A percentile compares a stretch with the other conserved stretches of the same genome.
Conservation (phyloP, 2,113 vertebrate genomes). For the Maccullochella peelii region DNA sequence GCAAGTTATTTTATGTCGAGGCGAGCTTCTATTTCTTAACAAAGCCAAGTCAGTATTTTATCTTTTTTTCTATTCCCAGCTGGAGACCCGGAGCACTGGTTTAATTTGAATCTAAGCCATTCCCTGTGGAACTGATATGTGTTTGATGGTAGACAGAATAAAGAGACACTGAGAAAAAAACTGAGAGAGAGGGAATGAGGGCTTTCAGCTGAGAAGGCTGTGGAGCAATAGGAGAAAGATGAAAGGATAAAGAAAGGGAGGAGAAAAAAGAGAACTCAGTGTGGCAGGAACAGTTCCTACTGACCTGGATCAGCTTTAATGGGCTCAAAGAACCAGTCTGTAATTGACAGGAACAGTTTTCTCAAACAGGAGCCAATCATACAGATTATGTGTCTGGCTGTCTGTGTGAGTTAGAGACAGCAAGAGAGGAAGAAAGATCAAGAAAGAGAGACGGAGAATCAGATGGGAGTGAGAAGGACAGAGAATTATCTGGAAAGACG, state of each 20-base stretch:
- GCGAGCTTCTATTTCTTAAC: conserved; percentile 77
- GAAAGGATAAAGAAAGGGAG: conserved; percentile 53
- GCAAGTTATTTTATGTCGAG: conserved; percentile 72
- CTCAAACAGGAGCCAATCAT: conserved; percentile 54
- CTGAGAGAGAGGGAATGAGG: conserved; percentile 35
- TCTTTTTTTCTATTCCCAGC: conserved; percentile 66
- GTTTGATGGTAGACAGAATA: conserved; percentile 76
- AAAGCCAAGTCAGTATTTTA: conserved; percentile 72
- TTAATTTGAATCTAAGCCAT: conserved; percentile 79
- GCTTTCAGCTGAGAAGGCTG: conserved; percentile 42
- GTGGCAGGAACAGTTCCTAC: conserved; percentile 47
- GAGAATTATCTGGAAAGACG: not conserved
- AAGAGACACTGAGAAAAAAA: conserved; percentile 43
- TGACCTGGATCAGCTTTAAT: conserved; percentile 64
- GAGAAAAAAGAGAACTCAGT: conserved; percentile 41
- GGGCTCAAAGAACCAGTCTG: conserved; percentile 48
- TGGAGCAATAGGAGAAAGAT: conserved; percentile 48
- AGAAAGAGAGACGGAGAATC: not conserved
- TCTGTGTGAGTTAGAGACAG: not conserved
- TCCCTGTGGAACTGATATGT: conserved; percentile 65
- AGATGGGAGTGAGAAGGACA: not conserved
- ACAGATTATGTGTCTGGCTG: conserved; percentile 25
- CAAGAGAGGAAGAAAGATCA: not conserved
- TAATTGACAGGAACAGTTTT: conserved; percentile 61
- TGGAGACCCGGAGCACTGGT: conserved; percentile 70